Base-by-base conservation (phyloP, 2,888 invertebrate genomes). In the Rotaria sp. region DNA sequence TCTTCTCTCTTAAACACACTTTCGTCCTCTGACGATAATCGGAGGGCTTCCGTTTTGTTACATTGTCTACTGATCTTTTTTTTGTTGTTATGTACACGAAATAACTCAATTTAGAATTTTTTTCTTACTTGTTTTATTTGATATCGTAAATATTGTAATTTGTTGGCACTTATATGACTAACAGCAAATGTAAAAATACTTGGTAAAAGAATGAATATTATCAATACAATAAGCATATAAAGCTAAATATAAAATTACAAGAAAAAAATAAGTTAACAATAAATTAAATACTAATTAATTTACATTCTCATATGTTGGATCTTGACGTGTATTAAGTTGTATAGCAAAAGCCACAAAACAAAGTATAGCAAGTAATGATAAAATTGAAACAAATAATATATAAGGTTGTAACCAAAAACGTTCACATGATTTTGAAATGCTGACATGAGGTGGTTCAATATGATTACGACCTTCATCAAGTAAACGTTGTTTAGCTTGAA, bases 361-460 rank as follows among this genome's bases (percentile, higher is more conserved):
- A 10, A 80, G 38, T 13, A 80, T 80, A 7, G 75, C 75, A 30
- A 80, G 41, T 80, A 80, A 26, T 2, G 41, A 41, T 38, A 80
- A 45, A 45, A 80, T 80, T 8, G 75, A 41, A 26, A 80, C 45
- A 26, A 80, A 80, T 11, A 80, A n/a, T 10, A 80, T 80, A 45
- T 80, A 80, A 0, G 75, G 75, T 80, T 80, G 75, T 2, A 80
- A 15, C 75, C 75, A 80, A 45, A 80, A 80, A 41, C 75, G 75
- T 45, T 80, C 41, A 26, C 75, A 80, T 26, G 75, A 80, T 80
- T 80, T 80, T 3, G 75, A 80, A 41, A 80, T 41, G 26, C 75
- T 80, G 45, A 80, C 75, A 80, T 80, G 75, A 15, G 75, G 75
- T 80, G 75, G 75, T 80, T 80, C 75, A n/a, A 80, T 80, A 80